Percentiles rank a stretch among this genome's conserved stretches.
Evolutionary conservation across 1,140 invertebrate species (phyloP).

Genomic region (Lanistes nyassanus): DNA sequence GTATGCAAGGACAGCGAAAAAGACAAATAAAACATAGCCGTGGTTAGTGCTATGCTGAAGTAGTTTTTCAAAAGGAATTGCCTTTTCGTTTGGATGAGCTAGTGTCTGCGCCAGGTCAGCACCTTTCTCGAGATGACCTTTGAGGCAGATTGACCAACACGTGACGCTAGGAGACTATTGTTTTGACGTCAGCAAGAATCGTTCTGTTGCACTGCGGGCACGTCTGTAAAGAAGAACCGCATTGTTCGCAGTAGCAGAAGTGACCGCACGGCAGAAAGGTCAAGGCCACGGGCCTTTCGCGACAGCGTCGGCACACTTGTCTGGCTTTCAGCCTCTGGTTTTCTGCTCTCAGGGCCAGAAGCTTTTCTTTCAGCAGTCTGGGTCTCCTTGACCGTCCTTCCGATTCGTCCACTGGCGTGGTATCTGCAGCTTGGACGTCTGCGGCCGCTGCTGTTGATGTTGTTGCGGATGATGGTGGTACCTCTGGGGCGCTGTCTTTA

Average conservation of each 20-base stretch:
- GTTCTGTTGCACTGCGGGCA: slow-evolving; percentile 12
- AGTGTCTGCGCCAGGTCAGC: neutral
- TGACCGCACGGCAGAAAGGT: slow-evolving; percentile 21
- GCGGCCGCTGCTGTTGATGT: too few relatives aligned
- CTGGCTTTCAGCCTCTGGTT: slow-evolving; percentile 5
- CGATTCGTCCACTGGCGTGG: too few relatives aligned
- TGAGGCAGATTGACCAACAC: too few relatives aligned
- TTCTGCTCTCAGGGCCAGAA: neutral
- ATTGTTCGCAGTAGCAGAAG: slow-evolving; percentile 13
- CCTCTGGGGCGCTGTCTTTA: too few relatives aligned
- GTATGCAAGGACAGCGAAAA: neutral
- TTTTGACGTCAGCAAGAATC: slow-evolving; percentile 21
- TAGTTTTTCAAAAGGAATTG: neutral
- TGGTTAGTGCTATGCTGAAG: too few relatives aligned
- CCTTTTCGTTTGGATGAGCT: neutral
- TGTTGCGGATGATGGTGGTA: too few relatives aligned
- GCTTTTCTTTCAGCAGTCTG: neutral
- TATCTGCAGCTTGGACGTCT: too few relatives aligned
- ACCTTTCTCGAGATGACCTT: too few relatives aligned
- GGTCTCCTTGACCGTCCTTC: too few relatives aligned
- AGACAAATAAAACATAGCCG: neutral
- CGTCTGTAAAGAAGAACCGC: neutral
- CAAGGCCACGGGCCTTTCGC: neutral
- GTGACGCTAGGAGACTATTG: slow-evolving; percentile 9
- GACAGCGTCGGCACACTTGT: slow-evolving; percentile 9